Base-by-base conservation (phyloP, 2,113 vertebrate species). In the Cervus canadensis region DNA sequence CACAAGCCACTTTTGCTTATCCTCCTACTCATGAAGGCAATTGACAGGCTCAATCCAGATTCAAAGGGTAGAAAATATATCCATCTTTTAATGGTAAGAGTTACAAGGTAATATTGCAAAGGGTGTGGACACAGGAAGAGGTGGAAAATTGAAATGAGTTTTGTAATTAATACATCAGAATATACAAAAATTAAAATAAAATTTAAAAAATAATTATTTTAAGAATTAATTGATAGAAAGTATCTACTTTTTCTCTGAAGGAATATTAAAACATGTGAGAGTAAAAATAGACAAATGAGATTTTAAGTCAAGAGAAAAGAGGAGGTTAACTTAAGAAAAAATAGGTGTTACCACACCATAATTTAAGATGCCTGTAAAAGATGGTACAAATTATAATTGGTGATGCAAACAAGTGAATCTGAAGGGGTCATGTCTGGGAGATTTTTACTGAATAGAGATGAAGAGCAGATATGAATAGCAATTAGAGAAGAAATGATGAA, bases 281-380 rank as follows among this genome's bases (percentile, higher is more conserved):
- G 40, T 45, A 52, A 96, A 96, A 45, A 64, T 40, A 89, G 25
- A 79, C 60, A 21, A 64, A 52, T 86, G 48, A 86, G 36, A 19
- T 40, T 56, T 82, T 62, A 76, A 79, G 45, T 15, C 48, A 89
- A 76, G 83, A 95, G 26, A 33, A 17, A 64, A 59, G 62, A 64
- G 33, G 45, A 93, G 19, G 9, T 3, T 43, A 43, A 86, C n/a
- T 26, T 79, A 64, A 79, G 59, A 59, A 52, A 93, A 86, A 48
- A 36, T 43, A 54, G 14, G 5, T 62, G 14, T 64, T 17, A 6
- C 45, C 2, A 59, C 6, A 7, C 7, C 21, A 3, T 21, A 71
- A 71, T 79, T 83, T 87, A 93, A 50, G 23, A 62, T 26, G 12
- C 23, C 43, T 93, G 3, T 13, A 64, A 23, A 23, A 93, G 76